These are phyloP conservation scores for Chironomus riparius DNA, from an alignment of 2,888 invertebrate species.

Conservation along the genomic window DNA sequence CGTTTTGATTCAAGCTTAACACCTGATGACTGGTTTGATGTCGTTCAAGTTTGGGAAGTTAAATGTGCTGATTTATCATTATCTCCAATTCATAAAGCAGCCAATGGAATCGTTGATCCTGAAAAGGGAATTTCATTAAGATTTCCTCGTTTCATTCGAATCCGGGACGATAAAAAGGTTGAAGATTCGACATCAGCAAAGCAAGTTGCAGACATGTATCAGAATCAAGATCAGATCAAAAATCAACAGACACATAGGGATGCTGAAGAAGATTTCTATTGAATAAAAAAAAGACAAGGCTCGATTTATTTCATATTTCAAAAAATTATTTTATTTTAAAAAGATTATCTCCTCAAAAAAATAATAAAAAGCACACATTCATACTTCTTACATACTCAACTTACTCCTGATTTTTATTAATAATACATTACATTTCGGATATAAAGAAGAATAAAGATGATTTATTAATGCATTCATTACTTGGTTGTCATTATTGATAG, in stretches of 20 bases:
- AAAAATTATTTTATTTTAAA: no score
- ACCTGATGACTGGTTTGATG: constrained; percentile 85
- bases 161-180: constrained; percentile 82
- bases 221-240: constrained; percentile 83
- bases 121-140: constrained; percentile 90
- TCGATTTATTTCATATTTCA: not conserved
- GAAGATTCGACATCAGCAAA: constrained; percentile 87
- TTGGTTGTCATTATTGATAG: constrained; percentile 23
- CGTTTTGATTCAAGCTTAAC: constrained; percentile 61
- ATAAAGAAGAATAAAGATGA: no score
- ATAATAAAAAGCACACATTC: not conserved
- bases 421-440: no score
- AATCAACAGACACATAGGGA: constrained; percentile 46
- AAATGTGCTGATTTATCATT: constrained; percentile 96
- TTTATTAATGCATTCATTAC: no score
- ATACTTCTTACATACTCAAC: not conserved
- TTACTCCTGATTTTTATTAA: no score
- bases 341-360: not conserved
- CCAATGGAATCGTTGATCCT: constrained; percentile 73
- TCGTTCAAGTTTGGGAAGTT: constrained; percentile 88
- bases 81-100: constrained; percentile 89
- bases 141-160: constrained; percentile 83
- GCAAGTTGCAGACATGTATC: constrained; percentile 87
- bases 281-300: constrained; percentile 29
- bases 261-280: constrained; percentile 55